Evolutionary conservation across 2,113 vertebrate species (phyloP), one percentile per base, ranked within the genome.

Genomic region (Meriones unguiculatus): DNA sequence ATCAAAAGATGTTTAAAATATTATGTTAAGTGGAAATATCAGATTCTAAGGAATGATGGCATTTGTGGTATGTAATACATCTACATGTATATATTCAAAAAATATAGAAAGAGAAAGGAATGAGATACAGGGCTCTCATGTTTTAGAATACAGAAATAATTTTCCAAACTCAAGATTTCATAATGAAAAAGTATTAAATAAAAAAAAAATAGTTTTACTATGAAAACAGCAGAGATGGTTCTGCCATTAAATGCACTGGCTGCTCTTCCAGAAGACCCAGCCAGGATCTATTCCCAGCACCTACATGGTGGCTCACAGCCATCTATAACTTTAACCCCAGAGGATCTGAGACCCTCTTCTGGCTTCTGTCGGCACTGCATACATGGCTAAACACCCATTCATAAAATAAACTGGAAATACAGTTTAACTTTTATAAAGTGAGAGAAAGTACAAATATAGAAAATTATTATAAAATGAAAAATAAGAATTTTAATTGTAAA

Each of bases 401-500:
- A 24, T 38, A n/a, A 7, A 72, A 73, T 10, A 73, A 73, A 41
- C 22, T 24, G n/a, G n/a, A 41, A 75, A 75, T 10, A 11, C 28
- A 35, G 52, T 57, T 88, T 75, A 38, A 14, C 46, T 93, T 85
- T 94, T 92, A 95, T 10, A 85, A 89, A 95, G 17, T 69, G 54
- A 86, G 24, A 91, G 81, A 65, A 94, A 87, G 59, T 72, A 87
- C 17, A 94, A 89, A 86, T 62, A 28, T 38, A 91, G 65, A 78
- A 86, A 91, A 87, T 64, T 87, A 87, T 84, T 78, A 70, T 73
- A 91, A 96, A 93, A 65, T 85, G 72, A 18, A 41, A 75, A 24
- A 75, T 41, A 78, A 86, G 35, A 92, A 82, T 72, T 92, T 69
- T 82, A 97, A 91, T 85, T 85, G 15, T 90, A 96, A 77, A 91